Percentiles rank a stretch among this genome's conserved stretches.
Evolutionary conservation across 2,113 vertebrate species (phyloP).

Genomic region (Muscicapa adusta): DNA sequence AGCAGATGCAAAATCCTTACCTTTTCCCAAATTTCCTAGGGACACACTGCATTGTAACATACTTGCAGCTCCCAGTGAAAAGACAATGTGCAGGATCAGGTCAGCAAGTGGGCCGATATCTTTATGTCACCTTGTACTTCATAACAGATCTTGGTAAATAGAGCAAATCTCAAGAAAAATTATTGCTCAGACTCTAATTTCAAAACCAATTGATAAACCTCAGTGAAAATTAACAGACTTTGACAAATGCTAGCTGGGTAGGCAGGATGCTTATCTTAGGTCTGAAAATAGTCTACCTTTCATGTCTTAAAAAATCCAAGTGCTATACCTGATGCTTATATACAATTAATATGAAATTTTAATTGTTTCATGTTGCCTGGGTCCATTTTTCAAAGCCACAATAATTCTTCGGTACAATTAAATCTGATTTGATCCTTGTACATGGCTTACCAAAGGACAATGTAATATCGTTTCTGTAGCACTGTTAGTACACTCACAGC

Average conservation of each 20-base stretch:
- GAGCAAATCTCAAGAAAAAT: background rate
- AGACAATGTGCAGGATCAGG: background rate
- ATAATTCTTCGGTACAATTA: background rate
- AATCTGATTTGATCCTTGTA: background rate
- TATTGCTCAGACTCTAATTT: background rate
- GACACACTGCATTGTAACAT: background rate
- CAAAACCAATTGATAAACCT: background rate
- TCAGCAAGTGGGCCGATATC: background rate
- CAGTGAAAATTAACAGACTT: background rate
- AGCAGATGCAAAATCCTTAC: background rate
- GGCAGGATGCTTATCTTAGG: background rate
- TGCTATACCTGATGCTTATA: background rate
- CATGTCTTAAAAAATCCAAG: background rate
- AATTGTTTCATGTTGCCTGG: background rate
- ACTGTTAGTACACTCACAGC: background rate
- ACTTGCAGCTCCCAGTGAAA: background rate
- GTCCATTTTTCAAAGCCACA: conserved; percentile 8
- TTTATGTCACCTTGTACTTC: background rate
- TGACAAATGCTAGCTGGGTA: background rate
- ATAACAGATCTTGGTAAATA: background rate
- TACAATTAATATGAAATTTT: background rate
- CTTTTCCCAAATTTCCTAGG: background rate
- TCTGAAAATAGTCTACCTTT: background rate
- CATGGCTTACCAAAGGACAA: background rate
- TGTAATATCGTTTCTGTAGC: background rate